Percentiles rank a stretch among this genome's conserved stretches.
Conservation (phyloP, 2,888 invertebrate species). For the Eubasilissa splendida region DNA sequence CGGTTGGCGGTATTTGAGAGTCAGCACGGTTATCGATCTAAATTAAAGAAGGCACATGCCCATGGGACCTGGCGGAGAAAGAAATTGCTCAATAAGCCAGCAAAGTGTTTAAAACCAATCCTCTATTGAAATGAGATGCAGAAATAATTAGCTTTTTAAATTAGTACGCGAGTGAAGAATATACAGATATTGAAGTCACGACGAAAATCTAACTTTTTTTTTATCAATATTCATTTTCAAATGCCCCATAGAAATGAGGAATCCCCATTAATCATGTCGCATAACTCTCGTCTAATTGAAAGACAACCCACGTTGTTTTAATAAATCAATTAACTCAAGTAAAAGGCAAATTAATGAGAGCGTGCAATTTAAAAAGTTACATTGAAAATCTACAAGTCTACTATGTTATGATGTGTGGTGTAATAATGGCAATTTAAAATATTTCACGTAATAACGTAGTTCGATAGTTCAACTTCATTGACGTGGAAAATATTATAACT, state of each 20-base stretch:
- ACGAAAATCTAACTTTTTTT: conserved; percentile 46
- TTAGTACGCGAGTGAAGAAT: conserved; percentile 35
- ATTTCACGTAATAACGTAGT: too few relatives aligned
- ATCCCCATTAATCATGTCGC: conserved; percentile 43
- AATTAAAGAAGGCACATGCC: too few relatives aligned
- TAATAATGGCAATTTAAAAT: too few relatives aligned
- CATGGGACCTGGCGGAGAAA: too few relatives aligned
- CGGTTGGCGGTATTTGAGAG: too few relatives aligned
- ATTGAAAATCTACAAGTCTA: too few relatives aligned
- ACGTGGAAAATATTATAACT: too few relatives aligned
- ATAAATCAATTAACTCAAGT: conserved; percentile 15
- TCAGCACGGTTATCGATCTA: too few relatives aligned
- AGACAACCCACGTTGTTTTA: conserved; percentile 38
- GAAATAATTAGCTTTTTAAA: conserved; percentile 53
- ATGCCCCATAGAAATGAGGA: conserved; percentile 36
- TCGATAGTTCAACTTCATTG: too few relatives aligned
- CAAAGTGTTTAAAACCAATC: conserved; percentile 34
- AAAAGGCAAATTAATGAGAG: too few relatives aligned
- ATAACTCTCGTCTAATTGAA: conserved; percentile 28
- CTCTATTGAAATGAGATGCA: conserved; percentile 31
- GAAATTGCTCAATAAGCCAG: conserved; percentile 21
- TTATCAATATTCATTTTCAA: conserved; percentile 29
- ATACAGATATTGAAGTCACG: conserved; percentile 37
- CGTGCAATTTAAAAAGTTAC: too few relatives aligned
- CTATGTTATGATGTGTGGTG: too few relatives aligned